phyloP scores from a whole-genome alignment of 1,140 invertebrate species.

The Ceratina calcarata region DNA sequence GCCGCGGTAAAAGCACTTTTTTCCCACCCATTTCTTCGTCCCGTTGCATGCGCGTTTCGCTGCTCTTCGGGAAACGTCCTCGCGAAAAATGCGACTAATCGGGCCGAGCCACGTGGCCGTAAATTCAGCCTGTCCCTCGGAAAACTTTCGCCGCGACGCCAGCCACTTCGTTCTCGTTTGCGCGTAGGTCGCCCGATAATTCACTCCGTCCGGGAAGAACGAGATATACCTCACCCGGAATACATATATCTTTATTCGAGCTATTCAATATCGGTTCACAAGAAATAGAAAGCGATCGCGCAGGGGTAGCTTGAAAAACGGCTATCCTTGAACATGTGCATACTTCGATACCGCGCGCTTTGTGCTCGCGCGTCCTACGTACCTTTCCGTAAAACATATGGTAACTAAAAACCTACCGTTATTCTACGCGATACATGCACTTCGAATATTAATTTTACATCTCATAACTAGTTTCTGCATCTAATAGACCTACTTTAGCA shows the following conservation, averaged over 20 bases:
- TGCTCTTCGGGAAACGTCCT: neutral
- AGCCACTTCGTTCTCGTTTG: constrained; percentile 13
- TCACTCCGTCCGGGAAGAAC: neutral
- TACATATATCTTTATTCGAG: constrained; percentile 2
- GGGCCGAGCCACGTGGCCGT: constrained; percentile 4
- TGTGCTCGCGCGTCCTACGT: constrained; percentile 3
- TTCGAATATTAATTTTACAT: neutral
- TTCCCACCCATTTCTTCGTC: neutral
- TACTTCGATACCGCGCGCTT: neutral
- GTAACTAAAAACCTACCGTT: neutral
- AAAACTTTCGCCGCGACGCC: neutral
- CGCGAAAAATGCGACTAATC: constrained; percentile 15
- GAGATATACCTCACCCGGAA: neutral
- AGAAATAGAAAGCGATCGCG: neutral
- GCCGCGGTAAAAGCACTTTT: constrained; percentile 18
- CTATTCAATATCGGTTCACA: constrained; percentile 12
- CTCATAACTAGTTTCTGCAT: neutral
- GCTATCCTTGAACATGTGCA: too few relatives aligned
- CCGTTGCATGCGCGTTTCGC: neutral
- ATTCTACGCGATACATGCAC: neutral
- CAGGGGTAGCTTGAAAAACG: neutral
- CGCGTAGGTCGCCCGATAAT: neutral
- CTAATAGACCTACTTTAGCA: neutral
- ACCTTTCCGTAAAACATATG: constrained; percentile 8
- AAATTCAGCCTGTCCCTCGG: neutral